Evolutionary conservation across 2,113 vertebrate genomes (phyloP).

Genomic region (Triplophysa tibetana): DNA sequence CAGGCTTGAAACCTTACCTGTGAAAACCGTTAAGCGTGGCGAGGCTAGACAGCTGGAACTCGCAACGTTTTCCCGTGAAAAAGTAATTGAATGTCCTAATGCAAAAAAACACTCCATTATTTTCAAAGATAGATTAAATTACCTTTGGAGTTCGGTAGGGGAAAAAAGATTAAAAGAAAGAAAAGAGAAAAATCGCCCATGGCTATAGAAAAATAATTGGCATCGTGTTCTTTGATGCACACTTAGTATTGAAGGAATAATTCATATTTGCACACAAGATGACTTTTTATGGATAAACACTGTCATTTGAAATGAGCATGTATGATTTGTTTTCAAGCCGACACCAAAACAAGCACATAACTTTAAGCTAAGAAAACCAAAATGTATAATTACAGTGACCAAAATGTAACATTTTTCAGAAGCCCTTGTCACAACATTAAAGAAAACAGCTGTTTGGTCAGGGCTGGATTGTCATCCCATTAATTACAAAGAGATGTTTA

Average conservation of each 20-base stretch:
- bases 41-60: slow-evolving; percentile 25
- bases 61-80: neutral
- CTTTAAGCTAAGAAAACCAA: neutral
- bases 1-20: slow-evolving; percentile 27
- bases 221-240: slow-evolving; percentile 64
- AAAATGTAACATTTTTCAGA: too few species aligned
- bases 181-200: slow-evolving; percentile 55
- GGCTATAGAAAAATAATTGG: slow-evolving; percentile 52
- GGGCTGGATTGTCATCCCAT: neutral
- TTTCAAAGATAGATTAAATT: slow-evolving; percentile 38
- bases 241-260: slow-evolving; percentile 52
- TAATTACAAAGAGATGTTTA: neutral
- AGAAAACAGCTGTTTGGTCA: slow-evolving; percentile 17
- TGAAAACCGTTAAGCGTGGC: slow-evolving; percentile 31
- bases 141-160: slow-evolving; percentile 1
- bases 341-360: neutral
- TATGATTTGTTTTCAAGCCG: slow-evolving; percentile 22
- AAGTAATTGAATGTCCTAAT: slow-evolving; percentile 38
- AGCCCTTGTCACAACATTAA: neutral
- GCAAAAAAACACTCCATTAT: slow-evolving; percentile 21
- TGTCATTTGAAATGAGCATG: slow-evolving; percentile 23
- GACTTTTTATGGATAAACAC: slow-evolving; percentile 29
- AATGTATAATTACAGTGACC: neutral
- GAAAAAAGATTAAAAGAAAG: slow-evolving; percentile 46
- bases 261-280: slow-evolving; percentile 40